Conservation (phyloP, 2,797 vertebrate genomes). For the Muraenolepis orangiensis region DNA sequence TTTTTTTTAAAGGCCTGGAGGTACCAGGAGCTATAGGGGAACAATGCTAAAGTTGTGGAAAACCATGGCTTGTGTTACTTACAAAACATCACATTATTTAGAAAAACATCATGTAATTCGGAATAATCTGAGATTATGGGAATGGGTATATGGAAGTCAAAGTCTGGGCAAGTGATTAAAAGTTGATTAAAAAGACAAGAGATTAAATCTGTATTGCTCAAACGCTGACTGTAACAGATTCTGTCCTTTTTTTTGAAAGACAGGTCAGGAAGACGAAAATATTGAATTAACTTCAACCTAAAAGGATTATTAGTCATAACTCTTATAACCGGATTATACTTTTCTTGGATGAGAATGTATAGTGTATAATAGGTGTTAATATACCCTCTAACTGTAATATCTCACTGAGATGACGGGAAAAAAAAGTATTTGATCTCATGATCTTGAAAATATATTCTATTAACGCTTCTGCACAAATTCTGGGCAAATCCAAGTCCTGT, state of each 20-base stretch:
- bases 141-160: background rate
- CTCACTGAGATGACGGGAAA: background rate
- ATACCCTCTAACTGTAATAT: background rate
- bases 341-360: background rate
- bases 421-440: background rate
- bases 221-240: background rate
- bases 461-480: background rate
- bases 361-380: background rate
- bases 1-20: background rate
- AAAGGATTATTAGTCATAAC: background rate
- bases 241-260: background rate
- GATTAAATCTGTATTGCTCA: background rate
- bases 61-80: background rate
- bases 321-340: background rate
- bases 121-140: background rate
- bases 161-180: background rate
- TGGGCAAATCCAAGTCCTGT: background rate
- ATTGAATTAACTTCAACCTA: background rate
- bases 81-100: background rate
- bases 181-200: background rate
- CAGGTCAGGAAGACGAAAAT: background rate
- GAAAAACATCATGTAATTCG: background rate
- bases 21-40: background rate
- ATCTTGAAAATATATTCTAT: background rate
- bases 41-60: background rate